Evolutionary conservation across 92 coral and sea anemone genomes (phyloP), one percentile per base, ranked within the genome.

Genomic region (Isaurus tuberculatus): DNA sequence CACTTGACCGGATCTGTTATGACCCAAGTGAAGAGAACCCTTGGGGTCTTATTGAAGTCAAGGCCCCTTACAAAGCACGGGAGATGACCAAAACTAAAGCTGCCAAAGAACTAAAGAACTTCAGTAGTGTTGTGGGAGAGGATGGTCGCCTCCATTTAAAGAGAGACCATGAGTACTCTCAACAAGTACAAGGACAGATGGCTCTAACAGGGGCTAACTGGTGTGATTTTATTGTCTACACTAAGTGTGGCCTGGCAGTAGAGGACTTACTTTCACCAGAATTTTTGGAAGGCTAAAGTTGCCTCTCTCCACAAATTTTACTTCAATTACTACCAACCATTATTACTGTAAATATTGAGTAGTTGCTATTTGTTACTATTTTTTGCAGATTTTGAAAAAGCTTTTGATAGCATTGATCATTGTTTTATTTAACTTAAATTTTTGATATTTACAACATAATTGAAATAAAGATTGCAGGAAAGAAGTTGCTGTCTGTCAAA

Each of bases 41-140:
- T 26, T 86, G 89, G 85, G 89, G 79, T 11, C 69, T 58, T 64
- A 81, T 86, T 3, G 90, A 80, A 67, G 65, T 80, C 27, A 86
- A 86, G 70, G 80, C 86, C 34, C 86, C 81, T 15, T 79, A 79
- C 51, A 43, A 27, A 28, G 77, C 79, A 65, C 44, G 79, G 34
- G 85, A 79, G 48, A 64, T 40, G 49, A 42, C 83, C 49, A 80
- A 71, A n/a, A 8, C 70, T 8, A 70, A 80, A 26, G 90, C 86
- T 34, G 73, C 86, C 33, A 66, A 69, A 55, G 58, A 49, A 49
- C 11, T 49, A 17, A 49, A 49, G 15, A 49, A 49, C 15, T 5
- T 49, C 58, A 11, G 58, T 49, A 49, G 58, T 49, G 58, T 49
- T 11, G 19, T 49, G 58, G 58, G 58, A 11, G 58, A 49, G 19